phyloP scores from a whole-genome alignment of 2,888 invertebrate species.

The Cecidostiba fungosa region DNA sequence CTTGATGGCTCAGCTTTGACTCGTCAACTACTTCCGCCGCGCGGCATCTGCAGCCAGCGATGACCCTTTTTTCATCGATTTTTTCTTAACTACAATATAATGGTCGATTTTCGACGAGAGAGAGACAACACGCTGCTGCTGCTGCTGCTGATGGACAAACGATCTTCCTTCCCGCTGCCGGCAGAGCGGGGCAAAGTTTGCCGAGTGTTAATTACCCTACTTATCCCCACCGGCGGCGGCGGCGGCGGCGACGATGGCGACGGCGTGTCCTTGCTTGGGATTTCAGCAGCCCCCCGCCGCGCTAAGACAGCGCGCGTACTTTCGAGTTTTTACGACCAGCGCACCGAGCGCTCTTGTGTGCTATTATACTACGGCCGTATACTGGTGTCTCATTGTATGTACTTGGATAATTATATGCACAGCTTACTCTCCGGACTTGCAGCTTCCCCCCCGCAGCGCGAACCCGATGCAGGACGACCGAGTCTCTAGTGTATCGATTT shows the following conservation, averaged over 20 bases:
- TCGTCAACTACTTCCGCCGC: conserved; percentile 10
- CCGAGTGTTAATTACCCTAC: conserved; percentile 39
- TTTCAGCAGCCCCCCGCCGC: neutral
- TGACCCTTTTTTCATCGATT: conserved; percentile 28
- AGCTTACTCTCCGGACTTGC: too few relatives aligned
- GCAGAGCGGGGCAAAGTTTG: neutral
- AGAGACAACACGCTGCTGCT: too few relatives aligned
- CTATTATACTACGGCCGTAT: neutral
- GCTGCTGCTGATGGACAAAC: conserved; percentile 41
- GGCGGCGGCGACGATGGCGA: neutral
- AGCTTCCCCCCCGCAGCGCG: too few relatives aligned
- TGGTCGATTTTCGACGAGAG: neutral
- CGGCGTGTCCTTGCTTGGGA: neutral
- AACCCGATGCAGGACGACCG: too few relatives aligned
- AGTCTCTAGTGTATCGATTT: too few relatives aligned
- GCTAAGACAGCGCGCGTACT: neutral
- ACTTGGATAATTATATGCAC: neutral
- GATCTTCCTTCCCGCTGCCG: neutral
- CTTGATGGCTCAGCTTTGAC: neutral
- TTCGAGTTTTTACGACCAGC: neutral
- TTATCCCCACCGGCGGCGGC: conserved; percentile 22
- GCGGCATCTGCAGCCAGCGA: neutral
- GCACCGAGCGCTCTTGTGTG: neutral
- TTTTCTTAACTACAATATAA: conserved; percentile 20
- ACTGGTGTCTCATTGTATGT: neutral